Evolutionary conservation across 2,113 vertebrate genomes (phyloP), one percentile per base, ranked within the genome.

Genomic region (Pedetes capensis): DNA sequence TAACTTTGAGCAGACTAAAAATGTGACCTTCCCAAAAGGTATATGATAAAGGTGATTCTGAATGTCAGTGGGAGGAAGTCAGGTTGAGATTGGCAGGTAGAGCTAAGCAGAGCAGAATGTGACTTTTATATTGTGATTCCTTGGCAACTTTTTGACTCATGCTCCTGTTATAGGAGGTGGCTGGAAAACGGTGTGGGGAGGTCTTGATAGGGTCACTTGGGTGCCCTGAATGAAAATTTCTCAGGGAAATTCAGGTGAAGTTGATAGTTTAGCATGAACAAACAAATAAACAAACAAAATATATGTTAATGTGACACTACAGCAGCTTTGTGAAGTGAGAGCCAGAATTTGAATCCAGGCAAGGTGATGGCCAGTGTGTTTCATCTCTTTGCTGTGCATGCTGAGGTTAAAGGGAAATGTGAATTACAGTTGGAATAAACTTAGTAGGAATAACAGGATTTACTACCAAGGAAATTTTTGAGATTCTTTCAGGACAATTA

Each of bases 21-120:
- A 69, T 76, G 64, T 95, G 95, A 95, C 94, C 95, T 97, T 96
- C 85, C 59, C 11, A 22, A 82, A 95, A 87, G 59, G 87, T 93
- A 63, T 74, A 53, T 72, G 84, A 82, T 92, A 85, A 96, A 96
- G 91, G 80, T 95, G 95, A 88, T 88, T 76, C 79, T 94, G 88
- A 96, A 95, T 84, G 49, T 95, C 92, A 94, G 85, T 91, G 82
- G 94, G 92, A 96, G 93, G 78, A 94, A 94, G 86, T 71, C 55
- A 22, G 4, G n/a, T 51, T 91, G 66, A 97, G 92, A 95, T 78
- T 96, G 92, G 87, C 92, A 97, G 85, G 49, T 51, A 12, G 29
- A 79, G n/a, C 63, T 85, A 39, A 96, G 81, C 44, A 80, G 42
- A 94, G 53, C 49, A 81, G 94, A 74, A 87, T 88, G 79, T 49